Evolutionary conservation across 2,113 vertebrate species (phyloP).

Genomic region (Heterotilapia buettikoferi): DNA sequence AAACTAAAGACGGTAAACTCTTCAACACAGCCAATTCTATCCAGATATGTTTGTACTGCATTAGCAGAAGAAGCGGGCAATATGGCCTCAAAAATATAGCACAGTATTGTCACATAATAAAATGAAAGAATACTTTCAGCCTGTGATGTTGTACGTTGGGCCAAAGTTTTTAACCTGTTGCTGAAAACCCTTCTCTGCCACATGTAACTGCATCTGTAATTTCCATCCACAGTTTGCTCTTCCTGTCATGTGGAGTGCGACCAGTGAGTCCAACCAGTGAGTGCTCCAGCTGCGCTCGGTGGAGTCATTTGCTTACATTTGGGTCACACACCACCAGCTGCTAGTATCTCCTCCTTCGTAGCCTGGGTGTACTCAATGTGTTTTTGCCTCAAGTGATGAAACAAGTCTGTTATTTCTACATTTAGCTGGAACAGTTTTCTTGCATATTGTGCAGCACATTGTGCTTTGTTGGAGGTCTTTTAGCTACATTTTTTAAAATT

Average conservation of each 20-base stretch:
- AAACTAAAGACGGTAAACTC: not conserved
- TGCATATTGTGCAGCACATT: not conserved
- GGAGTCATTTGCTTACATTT: not conserved
- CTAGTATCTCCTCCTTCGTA: not conserved
- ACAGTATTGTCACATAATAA: not conserved
- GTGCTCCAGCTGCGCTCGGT: not conserved
- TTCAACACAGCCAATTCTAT: not conserved
- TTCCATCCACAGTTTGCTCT: not conserved
- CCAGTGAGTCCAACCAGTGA: fast-evolving
- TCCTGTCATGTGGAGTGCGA: not conserved
- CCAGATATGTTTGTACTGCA: not conserved
- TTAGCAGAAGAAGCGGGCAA: not conserved
- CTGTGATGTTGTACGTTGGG: not conserved
- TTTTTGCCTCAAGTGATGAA: not conserved
- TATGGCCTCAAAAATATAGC: fast-evolving
- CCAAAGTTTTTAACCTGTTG: not conserved
- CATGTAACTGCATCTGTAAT: not conserved
- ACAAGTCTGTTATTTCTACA: not conserved
- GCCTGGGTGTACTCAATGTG: not conserved
- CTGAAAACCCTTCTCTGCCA: not conserved
- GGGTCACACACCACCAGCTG: not conserved
- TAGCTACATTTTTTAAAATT: fast-evolving
- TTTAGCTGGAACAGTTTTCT: not conserved
- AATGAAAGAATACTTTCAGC: not conserved
- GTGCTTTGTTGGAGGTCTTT: not conserved